Conservation (phyloP, 2,113 vertebrate species). For the Natator depressus region DNA sequence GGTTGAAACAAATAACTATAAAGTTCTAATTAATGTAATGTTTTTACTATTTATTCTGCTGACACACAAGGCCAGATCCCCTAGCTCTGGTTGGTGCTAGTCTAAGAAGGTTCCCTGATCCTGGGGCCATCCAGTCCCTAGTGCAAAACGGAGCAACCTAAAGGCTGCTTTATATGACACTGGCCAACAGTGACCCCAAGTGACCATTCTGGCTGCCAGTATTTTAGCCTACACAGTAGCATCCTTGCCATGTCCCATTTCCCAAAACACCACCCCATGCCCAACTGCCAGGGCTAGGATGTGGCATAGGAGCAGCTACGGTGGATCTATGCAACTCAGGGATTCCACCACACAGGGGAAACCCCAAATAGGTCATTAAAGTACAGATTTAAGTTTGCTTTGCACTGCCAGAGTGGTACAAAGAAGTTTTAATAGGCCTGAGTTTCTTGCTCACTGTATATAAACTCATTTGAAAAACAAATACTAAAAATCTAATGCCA, state of each 20-base stretch:
- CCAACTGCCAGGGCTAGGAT: background rate
- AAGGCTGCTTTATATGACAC: background rate
- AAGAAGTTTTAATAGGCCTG: background rate
- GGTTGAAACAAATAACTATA: background rate
- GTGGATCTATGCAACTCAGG: background rate
- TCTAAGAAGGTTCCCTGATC: background rate
- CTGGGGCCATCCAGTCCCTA: background rate
- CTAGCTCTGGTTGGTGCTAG: background rate
- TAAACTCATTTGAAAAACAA: background rate
- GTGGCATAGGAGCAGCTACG: background rate
- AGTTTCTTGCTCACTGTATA: slow-evolving; percentile 28
- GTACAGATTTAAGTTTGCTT: background rate
- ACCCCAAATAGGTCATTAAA: background rate
- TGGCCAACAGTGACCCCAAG: background rate
- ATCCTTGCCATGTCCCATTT: background rate
- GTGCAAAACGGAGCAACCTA: background rate
- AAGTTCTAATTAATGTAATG: background rate
- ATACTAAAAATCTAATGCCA: slow-evolving; percentile 27
- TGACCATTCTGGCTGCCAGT: background rate
- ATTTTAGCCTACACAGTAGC: background rate
- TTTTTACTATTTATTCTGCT: background rate
- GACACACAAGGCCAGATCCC: background rate
- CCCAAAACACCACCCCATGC: background rate
- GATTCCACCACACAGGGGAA: background rate
- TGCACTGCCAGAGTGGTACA: background rate